Conservation (phyloP, 1,140 invertebrate species). For the Mycetomoellerius zeteki region DNA sequence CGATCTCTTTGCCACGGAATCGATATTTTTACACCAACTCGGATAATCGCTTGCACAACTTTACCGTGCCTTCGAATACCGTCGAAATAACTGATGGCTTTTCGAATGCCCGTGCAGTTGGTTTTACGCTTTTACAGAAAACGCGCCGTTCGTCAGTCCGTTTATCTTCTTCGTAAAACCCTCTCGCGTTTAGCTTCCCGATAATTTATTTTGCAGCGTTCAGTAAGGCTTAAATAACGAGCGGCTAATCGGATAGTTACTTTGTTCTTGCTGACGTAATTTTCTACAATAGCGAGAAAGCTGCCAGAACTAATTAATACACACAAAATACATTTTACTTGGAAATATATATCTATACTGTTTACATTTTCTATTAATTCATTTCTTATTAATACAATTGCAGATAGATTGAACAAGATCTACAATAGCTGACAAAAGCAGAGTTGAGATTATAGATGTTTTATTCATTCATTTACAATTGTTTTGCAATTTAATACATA, state of each 20-base stretch:
- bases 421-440: not conserved
- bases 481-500: not conserved
- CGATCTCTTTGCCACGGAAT: constrained; percentile 53
- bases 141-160: constrained; percentile 1
- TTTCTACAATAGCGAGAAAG: not conserved
- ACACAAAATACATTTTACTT: constrained; percentile 1
- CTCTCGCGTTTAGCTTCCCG: not conserved
- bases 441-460: not conserved
- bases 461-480: not conserved
- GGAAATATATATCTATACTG: not conserved
- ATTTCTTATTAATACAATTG: not conserved
- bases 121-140: constrained; percentile 40
- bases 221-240: not conserved
- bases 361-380: not conserved
- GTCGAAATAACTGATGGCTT: constrained; percentile 62
- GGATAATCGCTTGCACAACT: constrained; percentile 59
- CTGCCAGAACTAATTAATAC: not conserved
- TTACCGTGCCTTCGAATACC: constrained; percentile 54
- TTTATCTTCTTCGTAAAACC: constrained; percentile 24
- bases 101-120: constrained; percentile 43
- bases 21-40: constrained; percentile 65
- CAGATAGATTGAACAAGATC: not conserved
- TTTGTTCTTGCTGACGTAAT: not conserved
- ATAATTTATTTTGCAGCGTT: constrained; percentile 19
- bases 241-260: not conserved